A percentile compares a stretch with the other conserved stretches of the same genome.
phyloP scores from a whole-genome alignment of 2,797 vertebrate species.

The Phylloscopus collybita region DNA sequence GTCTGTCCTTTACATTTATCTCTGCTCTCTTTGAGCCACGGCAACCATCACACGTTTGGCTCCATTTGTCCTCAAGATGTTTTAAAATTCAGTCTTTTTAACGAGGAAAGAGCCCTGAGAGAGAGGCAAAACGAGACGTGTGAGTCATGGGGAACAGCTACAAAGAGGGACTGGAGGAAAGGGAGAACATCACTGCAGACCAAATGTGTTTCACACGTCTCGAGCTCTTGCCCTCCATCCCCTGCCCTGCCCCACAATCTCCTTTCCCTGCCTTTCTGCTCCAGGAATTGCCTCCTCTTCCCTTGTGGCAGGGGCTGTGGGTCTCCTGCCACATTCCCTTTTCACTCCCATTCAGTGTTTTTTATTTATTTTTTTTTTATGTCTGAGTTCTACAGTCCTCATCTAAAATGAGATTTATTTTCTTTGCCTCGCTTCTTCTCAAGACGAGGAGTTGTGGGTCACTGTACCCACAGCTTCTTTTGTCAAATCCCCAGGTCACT shows the following conservation, averaged over 20 bases:
- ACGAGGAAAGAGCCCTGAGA: not conserved
- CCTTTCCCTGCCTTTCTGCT: not conserved
- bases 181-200: not conserved
- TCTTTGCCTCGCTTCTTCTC: not conserved
- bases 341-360: not conserved
- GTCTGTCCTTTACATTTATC: not conserved
- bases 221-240: not conserved
- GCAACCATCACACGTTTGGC: not conserved
- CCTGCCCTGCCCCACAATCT: not conserved
- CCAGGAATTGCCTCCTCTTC: not conserved
- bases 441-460: rapidly evolving
- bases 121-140: not conserved
- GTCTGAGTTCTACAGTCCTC: not conserved
- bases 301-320: not conserved
- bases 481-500: not conserved
- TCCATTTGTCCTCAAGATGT: not conserved
- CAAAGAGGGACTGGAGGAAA: not conserved
- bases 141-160: not conserved
- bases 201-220: not conserved
- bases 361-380: not conserved
- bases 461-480: not conserved
- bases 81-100: not conserved
- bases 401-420: not conserved
- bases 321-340: not conserved
- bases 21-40: not conserved